Evolutionary conservation across 2,888 invertebrate genomes (phyloP).

Genomic region (Cantharis nigra): DNA sequence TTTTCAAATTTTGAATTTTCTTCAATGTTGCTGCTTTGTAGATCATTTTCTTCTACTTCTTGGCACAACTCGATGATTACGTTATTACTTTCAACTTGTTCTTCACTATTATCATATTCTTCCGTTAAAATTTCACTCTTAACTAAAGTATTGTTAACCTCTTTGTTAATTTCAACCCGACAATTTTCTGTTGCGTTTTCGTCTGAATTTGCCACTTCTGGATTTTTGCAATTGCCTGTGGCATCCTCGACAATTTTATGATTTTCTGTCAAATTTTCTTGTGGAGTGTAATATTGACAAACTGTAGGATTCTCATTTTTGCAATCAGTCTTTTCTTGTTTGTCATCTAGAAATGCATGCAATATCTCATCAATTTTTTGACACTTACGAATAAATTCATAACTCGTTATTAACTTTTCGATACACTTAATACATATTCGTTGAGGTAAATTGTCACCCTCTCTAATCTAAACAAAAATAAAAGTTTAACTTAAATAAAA

Average conservation of each 20-base stretch:
- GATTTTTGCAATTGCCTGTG: not conserved
- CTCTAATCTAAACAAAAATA: not conserved
- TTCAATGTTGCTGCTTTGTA: not conserved
- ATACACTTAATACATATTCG: constrained; percentile 1
- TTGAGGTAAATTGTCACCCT: not conserved
- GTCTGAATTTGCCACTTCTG: not conserved
- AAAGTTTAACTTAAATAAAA: not conserved
- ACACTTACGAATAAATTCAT: not conserved
- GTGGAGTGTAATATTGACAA: not conserved
- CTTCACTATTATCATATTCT: not conserved
- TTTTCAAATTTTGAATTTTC: not conserved
- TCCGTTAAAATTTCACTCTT: not conserved
- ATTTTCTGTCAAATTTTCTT: not conserved
- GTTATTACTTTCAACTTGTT: not conserved
- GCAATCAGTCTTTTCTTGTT: not conserved
- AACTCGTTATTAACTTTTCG: not conserved
- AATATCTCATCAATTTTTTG: not conserved
- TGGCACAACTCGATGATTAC: not conserved
- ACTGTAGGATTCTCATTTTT: not conserved
- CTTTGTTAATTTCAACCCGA: not conserved
- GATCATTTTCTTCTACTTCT: not conserved
- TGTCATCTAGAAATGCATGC: not conserved
- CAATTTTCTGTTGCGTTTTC: not conserved
- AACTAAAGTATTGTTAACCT: not conserved
- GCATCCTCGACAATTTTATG: not conserved